Conservation (phyloP, 2,113 vertebrate genomes). For the Columba livia region DNA sequence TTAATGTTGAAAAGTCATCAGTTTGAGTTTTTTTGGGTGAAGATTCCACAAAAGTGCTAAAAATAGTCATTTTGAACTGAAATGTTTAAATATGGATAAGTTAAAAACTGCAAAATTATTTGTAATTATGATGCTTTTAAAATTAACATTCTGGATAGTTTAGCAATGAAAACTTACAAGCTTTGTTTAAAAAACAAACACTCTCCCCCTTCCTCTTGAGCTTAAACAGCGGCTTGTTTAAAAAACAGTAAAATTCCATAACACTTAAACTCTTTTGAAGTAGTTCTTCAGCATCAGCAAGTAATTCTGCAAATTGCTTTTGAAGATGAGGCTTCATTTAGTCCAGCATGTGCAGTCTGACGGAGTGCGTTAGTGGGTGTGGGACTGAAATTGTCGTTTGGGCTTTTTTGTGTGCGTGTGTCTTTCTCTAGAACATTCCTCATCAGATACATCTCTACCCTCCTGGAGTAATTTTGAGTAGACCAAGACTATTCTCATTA, state of each 20-base stretch:
- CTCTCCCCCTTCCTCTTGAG: slow-evolving; percentile 16
- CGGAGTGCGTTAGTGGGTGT: slow-evolving; percentile 53
- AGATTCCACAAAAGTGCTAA: background rate
- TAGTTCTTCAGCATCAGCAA: slow-evolving; percentile 63
- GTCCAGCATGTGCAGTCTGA: slow-evolving; percentile 55
- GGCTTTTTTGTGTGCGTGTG: background rate
- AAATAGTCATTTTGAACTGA: background rate
- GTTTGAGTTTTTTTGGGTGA: background rate
- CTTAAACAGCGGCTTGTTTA: slow-evolving; percentile 60
- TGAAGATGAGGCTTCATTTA: slow-evolving; percentile 63
- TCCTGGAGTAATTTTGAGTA: background rate
- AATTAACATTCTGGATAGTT: slow-evolving; percentile 37
- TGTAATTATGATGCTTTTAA: slow-evolving; percentile 34
- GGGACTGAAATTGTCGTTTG: slow-evolving; percentile 13
- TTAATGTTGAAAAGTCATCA: background rate
- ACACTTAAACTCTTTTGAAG: slow-evolving; percentile 68
- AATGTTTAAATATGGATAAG: background rate
- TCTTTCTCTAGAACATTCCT: background rate
- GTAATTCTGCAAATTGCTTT: slow-evolving; percentile 68
- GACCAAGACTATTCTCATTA: background rate
- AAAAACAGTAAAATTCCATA: slow-evolving; percentile 62
- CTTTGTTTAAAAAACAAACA: slow-evolving; percentile 66
- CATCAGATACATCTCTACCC: background rate
- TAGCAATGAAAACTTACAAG: slow-evolving; percentile 47
- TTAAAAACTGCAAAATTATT: slow-evolving; percentile 50